These are phyloP conservation scores for Neoarius graeffei DNA, from an alignment of 2,113 vertebrate species.

Conservation along the genomic window DNA sequence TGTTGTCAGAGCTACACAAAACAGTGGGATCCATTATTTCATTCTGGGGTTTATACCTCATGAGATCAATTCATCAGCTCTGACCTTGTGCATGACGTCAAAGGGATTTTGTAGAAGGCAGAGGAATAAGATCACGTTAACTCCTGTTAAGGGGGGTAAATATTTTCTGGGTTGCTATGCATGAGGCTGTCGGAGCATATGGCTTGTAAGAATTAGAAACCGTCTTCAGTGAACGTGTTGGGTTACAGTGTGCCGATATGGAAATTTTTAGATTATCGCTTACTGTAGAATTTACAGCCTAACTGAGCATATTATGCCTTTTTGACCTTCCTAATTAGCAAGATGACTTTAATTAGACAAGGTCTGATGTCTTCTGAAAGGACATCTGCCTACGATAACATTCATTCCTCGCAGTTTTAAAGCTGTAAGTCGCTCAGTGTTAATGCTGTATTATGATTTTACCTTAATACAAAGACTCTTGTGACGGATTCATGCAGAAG, in stretches of 20 bases:
- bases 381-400: too few species aligned
- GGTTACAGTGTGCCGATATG: neutral
- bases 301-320: neutral
- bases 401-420: neutral
- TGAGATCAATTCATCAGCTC: constrained; percentile 42
- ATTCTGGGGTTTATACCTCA: constrained; percentile 43
- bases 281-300: neutral
- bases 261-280: neutral
- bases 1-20: constrained; percentile 46
- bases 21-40: constrained; percentile 42
- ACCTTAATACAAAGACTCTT: neutral
- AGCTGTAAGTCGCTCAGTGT: neutral
- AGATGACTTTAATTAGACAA: neutral
- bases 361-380: neutral
- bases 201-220: constrained; percentile 20
- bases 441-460: neutral
- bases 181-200: constrained; percentile 30
- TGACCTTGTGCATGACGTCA: constrained; percentile 28
- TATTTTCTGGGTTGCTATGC: constrained; percentile 54
- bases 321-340: neutral
- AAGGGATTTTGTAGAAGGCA: constrained; percentile 33
- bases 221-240: neutral
- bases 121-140: constrained; percentile 38
- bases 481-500: neutral
- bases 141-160: constrained; percentile 42